These are phyloP conservation scores for Antedon mediterranea DNA, from an alignment of 53 echinoderm and acorn worm species.

Conservation along the genomic window DNA sequence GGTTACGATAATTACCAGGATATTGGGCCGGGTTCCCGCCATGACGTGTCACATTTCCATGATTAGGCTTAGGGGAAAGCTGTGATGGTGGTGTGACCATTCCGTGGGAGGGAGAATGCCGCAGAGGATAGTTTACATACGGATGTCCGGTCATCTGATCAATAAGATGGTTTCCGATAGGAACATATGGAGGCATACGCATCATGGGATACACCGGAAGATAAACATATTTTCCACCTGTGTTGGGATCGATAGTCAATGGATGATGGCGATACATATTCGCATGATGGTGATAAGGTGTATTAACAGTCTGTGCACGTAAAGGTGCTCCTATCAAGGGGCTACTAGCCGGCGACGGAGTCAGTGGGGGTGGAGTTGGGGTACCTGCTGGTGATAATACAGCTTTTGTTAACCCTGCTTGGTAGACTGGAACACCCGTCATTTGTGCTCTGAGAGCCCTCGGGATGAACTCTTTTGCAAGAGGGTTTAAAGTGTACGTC, in stretches of 20 bases:
- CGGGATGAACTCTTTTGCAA: slow-evolving; percentile 95
- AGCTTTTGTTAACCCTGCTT: slow-evolving; percentile 29
- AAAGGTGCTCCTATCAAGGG: not conserved
- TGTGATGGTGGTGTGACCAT: slow-evolving; percentile 17
- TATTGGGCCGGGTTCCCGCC: not conserved
- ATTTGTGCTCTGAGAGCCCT: slow-evolving; percentile 60
- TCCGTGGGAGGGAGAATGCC: slow-evolving; percentile 17
- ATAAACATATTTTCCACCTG: not conserved
- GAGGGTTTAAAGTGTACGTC: slow-evolving; percentile 88
- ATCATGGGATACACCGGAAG: slow-evolving; percentile 55
- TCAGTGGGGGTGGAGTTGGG: slow-evolving; percentile 31
- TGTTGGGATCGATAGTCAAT: not conserved
- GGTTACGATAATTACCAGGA: slow-evolving; percentile 13
- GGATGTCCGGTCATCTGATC: slow-evolving; percentile 11
- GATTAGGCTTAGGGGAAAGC: slow-evolving; percentile 36
- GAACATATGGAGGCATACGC: slow-evolving; percentile 34
- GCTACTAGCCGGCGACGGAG: slow-evolving; percentile 54
- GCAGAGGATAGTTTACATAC: slow-evolving; percentile 5
- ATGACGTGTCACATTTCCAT: slow-evolving; percentile 6
- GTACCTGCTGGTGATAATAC: slow-evolving; percentile 37
- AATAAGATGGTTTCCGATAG: not conserved
- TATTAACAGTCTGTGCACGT: not conserved
- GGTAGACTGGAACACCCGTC: slow-evolving; percentile 77
- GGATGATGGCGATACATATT: not conserved
- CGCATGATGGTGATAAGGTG: not conserved